phyloP scores from a whole-genome alignment of 2,797 vertebrate species.

The Mormyrops boulengeri region DNA sequence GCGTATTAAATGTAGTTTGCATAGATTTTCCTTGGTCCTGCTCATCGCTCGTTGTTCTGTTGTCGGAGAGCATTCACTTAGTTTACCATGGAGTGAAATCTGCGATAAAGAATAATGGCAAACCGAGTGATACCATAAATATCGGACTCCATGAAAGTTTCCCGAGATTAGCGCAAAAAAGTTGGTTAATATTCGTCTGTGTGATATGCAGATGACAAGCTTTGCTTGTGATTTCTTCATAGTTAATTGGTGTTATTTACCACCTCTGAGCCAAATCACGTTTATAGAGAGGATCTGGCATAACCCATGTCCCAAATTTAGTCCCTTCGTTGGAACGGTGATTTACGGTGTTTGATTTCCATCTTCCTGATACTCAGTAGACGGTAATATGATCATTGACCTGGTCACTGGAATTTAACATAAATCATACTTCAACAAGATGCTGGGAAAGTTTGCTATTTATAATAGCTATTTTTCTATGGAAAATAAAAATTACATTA shows the following conservation, averaged over 20 bases:
- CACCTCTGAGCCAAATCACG: constrained; percentile 7
- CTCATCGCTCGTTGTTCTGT: neutral
- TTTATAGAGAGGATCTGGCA: neutral
- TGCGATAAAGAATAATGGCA: neutral
- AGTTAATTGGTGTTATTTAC: neutral
- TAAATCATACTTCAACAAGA: constrained; percentile 39
- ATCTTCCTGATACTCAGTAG: constrained; percentile 1
- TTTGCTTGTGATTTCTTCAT: constrained; percentile 2
- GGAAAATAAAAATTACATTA: neutral
- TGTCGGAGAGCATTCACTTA: neutral
- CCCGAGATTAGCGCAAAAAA: neutral
- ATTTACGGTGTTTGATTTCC: constrained; percentile 39
- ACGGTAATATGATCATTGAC: constrained; percentile 26
- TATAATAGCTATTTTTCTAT: constrained; percentile 32
- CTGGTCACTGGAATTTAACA: constrained; percentile 30
- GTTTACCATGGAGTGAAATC: neutral
- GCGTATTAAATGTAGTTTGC: neutral
- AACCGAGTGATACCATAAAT: neutral
- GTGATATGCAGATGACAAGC: neutral
- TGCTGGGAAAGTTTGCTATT: constrained; percentile 43
- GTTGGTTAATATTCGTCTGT: neutral
- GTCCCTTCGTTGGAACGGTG: constrained; percentile 11
- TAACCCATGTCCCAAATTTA: constrained; percentile 26
- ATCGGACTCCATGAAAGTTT: neutral
- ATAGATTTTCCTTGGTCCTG: neutral